A percentile compares a stretch with the other conserved stretches of the same genome.
phyloP scores from a whole-genome alignment of 2,113 vertebrate species.

The Tympanuchus pallidicinctus region DNA sequence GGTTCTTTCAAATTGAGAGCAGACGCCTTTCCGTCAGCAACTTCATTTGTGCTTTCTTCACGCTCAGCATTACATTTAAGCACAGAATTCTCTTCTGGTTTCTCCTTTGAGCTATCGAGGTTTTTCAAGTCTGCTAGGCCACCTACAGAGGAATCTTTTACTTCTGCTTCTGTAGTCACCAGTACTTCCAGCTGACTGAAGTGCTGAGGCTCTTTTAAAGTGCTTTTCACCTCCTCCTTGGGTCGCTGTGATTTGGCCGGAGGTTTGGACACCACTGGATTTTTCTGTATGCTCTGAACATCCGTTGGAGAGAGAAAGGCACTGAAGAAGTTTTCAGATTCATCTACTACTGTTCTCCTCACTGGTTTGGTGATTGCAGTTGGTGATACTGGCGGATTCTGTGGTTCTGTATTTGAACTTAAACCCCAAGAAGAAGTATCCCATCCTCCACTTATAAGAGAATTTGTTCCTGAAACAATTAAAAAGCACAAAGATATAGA shows the following conservation, averaged over 20 bases:
- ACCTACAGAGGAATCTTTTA: conserved; percentile 27
- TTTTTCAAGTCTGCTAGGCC: conserved; percentile 25
- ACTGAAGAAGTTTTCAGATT: conserved; percentile 96
- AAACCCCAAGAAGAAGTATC: conserved; percentile 92
- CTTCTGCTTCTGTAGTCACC: conserved; percentile 47
- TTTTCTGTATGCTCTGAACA: conserved; percentile 77
- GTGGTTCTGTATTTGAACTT: conserved; percentile 77
- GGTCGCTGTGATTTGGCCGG: conserved; percentile 89
- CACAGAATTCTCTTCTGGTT: conserved; percentile 14
- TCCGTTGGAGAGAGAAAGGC: conserved; percentile 90
- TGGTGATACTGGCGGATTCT: conserved; percentile 77
- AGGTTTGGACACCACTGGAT: conserved; percentile 90
- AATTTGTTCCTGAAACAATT: conserved; percentile 74
- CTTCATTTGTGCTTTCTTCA: conserved; percentile 46
- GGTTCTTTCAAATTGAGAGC: conserved; percentile 37
- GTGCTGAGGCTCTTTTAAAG: conserved; percentile 63
- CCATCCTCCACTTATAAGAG: conserved; percentile 90
- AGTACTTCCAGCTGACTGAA: conserved; percentile 36
- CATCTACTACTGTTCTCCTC: conserved; percentile 92
- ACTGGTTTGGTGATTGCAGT: conserved; percentile 98
- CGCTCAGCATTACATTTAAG: conserved; percentile 1
- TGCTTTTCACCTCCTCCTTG: conserved; percentile 82
- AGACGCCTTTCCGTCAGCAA: conserved; percentile 41
- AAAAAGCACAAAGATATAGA: background rate
- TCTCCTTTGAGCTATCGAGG: background rate